These are phyloP conservation scores for Mallotus villosus DNA, from an alignment of 2,797 vertebrate genomes.

Conservation along the genomic window DNA sequence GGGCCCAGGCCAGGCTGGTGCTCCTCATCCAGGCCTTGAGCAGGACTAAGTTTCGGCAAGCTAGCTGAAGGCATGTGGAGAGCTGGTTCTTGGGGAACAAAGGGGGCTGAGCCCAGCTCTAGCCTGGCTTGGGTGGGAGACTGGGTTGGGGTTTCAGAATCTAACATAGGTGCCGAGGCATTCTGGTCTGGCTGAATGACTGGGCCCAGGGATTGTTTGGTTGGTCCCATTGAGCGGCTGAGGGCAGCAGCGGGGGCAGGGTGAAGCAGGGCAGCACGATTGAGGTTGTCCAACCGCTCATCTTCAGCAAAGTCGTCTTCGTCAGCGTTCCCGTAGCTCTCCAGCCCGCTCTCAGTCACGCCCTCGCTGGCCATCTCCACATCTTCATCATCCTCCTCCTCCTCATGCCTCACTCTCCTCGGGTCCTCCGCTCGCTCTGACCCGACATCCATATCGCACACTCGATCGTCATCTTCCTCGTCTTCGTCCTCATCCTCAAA, in stretches of 20 bases:
- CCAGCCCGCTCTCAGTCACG: slow-evolving; percentile 73
- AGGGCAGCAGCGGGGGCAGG: slow-evolving; percentile 59
- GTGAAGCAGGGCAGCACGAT: slow-evolving; percentile 56
- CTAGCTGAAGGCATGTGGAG: too few relatives aligned
- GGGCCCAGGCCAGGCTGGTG: slow-evolving; percentile 9
- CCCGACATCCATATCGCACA: slow-evolving; percentile 81
- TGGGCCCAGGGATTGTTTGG: slow-evolving; percentile 64
- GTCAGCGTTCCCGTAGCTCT: slow-evolving; percentile 76
- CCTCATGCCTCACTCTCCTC: slow-evolving; percentile 48
- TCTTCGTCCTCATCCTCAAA: slow-evolving; percentile 67
- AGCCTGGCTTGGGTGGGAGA: slow-evolving; percentile 55
- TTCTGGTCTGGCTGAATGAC: slow-evolving; percentile 40
- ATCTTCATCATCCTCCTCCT: slow-evolving; percentile 75
- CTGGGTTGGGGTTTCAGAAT: slow-evolving; percentile 60
- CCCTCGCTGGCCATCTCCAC: slow-evolving; percentile 79
- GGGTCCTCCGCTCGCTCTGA: slow-evolving; percentile 71
- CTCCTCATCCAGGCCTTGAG: background rate
- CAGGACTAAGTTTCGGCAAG: too few relatives aligned
- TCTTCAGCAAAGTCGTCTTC: slow-evolving; percentile 76
- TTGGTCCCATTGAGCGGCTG: slow-evolving; percentile 70
- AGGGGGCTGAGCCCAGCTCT: slow-evolving; percentile 44
- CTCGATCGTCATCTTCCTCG: slow-evolving; percentile 57
- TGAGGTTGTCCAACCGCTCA: slow-evolving; percentile 78
- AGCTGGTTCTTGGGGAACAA: slow-evolving; percentile 25
- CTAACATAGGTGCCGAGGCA: slow-evolving; percentile 25